A percentile compares a stretch with the other conserved stretches of the same genome.
Evolutionary conservation across 1,140 invertebrate species (phyloP).

Genomic region (Drosophila dunni): DNA sequence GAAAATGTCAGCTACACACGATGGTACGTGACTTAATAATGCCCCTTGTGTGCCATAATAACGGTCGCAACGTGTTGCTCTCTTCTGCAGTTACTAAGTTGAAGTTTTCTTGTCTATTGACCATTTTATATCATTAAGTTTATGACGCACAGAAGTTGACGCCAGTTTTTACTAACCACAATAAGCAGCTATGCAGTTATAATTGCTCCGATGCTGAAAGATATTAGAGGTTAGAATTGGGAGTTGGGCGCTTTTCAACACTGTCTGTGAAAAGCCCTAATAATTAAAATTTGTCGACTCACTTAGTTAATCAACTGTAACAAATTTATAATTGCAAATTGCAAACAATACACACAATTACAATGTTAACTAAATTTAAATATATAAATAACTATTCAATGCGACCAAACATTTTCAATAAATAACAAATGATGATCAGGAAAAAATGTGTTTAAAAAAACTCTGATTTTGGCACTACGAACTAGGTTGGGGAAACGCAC

Average conservation of each 20-base stretch:
- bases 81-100: conserved; percentile 18
- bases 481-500: conserved; percentile 24
- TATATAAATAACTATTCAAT: conserved; percentile 25
- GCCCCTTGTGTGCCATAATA: conserved; percentile 64
- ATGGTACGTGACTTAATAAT: conserved; percentile 79
- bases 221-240: background rate
- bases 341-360: conserved; percentile 21
- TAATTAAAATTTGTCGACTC: too few relatives aligned
- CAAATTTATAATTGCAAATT: conserved; percentile 12
- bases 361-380: conserved; percentile 1
- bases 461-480: conserved; percentile 5
- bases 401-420: conserved; percentile 21
- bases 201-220: conserved; percentile 35
- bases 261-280: background rate
- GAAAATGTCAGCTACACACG: conserved; percentile 78
- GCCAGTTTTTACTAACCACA: conserved; percentile 16
- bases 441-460: conserved; percentile 19
- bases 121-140: conserved; percentile 63
- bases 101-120: conserved; percentile 44
- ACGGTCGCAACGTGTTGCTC: conserved; percentile 63
- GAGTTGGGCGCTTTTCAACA: background rate
- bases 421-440: conserved; percentile 35
- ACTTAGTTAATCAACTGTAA: conserved; percentile 2
- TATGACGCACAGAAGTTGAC: conserved; percentile 43
- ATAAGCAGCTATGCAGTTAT: conserved; percentile 33